Evolutionary conservation across 2,113 vertebrate species (phyloP).

Genomic region (Pelodiscus sinensis): DNA sequence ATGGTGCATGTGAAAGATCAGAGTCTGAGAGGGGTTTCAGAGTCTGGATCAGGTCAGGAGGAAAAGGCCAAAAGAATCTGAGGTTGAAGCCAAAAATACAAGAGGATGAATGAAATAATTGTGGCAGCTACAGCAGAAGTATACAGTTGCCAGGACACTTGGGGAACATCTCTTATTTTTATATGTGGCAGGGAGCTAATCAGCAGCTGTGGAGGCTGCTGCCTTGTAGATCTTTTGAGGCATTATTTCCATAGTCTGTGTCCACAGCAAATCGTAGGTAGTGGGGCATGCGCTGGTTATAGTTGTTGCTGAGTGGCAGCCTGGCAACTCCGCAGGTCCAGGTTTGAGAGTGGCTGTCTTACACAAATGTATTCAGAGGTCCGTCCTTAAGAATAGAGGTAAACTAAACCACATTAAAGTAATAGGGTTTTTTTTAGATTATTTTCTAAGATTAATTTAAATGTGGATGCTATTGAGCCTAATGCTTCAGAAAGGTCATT

Average conservation of each 20-base stretch:
- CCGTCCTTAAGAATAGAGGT: background rate
- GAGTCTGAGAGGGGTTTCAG: background rate
- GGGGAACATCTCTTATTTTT: background rate
- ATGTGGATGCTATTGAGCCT: background rate
- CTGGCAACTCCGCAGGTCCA: background rate
- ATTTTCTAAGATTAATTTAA: background rate
- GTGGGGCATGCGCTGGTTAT: background rate
- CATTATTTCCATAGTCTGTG: background rate
- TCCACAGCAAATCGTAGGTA: background rate
- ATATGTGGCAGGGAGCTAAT: background rate
- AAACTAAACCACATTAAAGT: background rate
- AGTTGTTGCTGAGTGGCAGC: background rate
- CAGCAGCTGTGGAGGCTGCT: background rate
- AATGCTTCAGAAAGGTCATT: background rate
- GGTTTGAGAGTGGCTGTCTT: background rate
- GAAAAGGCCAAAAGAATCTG: background rate
- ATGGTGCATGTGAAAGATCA: background rate
- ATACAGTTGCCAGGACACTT: background rate
- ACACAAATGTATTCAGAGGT: background rate
- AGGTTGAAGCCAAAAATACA: background rate
- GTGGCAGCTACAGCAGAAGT: background rate
- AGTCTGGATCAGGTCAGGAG: background rate
- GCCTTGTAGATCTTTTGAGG: background rate
- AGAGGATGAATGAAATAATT: background rate
- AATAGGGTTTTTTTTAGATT: background rate